Conservation (phyloP, 2,797 vertebrate species). For the Bovichtus variegatus region DNA sequence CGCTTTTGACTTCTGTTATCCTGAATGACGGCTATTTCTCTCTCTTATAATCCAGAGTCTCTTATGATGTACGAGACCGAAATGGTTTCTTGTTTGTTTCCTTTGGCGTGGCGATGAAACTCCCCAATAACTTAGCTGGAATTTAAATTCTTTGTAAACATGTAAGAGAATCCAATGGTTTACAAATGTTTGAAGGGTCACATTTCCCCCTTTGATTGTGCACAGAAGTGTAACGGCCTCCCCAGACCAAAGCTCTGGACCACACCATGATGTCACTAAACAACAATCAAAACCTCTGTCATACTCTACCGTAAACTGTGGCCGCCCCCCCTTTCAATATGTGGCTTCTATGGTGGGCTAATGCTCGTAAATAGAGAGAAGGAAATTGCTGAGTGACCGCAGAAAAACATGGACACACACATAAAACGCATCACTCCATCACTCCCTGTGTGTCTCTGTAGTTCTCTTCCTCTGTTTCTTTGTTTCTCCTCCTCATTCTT, state of each 20-base stretch:
- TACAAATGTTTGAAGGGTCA: not conserved
- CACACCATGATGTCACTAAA: constrained; percentile 51
- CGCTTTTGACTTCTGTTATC: constrained; percentile 8
- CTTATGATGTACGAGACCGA: not conserved
- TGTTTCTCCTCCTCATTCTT: constrained; percentile 15
- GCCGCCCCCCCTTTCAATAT: constrained; percentile 33
- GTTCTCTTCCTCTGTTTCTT: not conserved
- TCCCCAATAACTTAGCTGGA: constrained; percentile 31
- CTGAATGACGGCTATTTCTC: not conserved
- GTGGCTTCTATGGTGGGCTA: constrained; percentile 51
- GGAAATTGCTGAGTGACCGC: constrained; percentile 49
- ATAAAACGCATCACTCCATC: constrained; percentile 23
- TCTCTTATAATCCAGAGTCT: not conserved
- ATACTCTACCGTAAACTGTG: constrained; percentile 37
- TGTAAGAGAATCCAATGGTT: constrained; percentile 2
- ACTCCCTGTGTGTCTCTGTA: constrained; percentile 13
- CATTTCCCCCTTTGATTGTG: constrained; percentile 40
- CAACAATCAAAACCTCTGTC: constrained; percentile 40
- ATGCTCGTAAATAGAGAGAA: constrained; percentile 46
- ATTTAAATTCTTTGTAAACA: constrained; percentile 36
- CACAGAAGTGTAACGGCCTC: constrained; percentile 8
- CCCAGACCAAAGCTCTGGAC: constrained; percentile 30
- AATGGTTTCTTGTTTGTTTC: constrained; percentile 35
- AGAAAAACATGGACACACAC: constrained; percentile 34
- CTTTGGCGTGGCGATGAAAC: constrained; percentile 16